Evolutionary conservation across 2,113 vertebrate genomes (phyloP), one percentile per base, ranked within the genome.

Genomic region (Grantiella picta): DNA sequence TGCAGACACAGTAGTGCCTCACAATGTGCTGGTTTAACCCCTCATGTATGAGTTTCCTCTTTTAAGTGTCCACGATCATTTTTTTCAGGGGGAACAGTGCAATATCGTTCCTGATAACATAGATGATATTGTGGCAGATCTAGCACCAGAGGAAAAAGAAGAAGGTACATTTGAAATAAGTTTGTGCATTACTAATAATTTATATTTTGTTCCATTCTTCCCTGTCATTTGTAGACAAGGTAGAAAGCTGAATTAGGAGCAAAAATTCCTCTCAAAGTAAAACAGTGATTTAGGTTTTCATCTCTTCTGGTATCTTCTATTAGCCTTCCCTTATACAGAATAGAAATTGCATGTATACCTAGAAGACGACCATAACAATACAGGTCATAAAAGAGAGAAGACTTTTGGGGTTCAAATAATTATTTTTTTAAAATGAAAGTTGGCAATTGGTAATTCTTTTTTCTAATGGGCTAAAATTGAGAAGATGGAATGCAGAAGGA

Each of bases 91-190:
- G 11, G 99, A 99, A 80, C 99, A 99, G 90, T 99, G 99, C 98
- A 99, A 99, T 96, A 98, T 99, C 16, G 98, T 99, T 49, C 99
- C 99, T 5, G 99, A 99, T 97, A 99, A 99, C 54, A 98, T 99
- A 33, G 99, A 99, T 59, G 99, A 99, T 94, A 99, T 99, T 72
- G 99, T 99, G 61, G 99, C 99, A 47, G 99, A 99, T 91, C 98
- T 99, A 76, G 99, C 99, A 91, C 99, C 99, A 40, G 99, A 99
- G 94, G 99, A 99, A 35, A 99, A 99, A 97, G 99, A 99, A 44
- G 99, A 99, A 99, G 99, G 99, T 99, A 97, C 0, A 14, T 89
- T 81, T 91, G 50, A 88, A 94, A 97, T 92, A 36, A 79, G 33
- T 45, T 94, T 76, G n/a, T 87, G 66, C 10, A 12, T 27, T 49